These are phyloP conservation scores for Apis laboriosa DNA, from an alignment of 1,140 invertebrate species.

Conservation along the genomic window DNA sequence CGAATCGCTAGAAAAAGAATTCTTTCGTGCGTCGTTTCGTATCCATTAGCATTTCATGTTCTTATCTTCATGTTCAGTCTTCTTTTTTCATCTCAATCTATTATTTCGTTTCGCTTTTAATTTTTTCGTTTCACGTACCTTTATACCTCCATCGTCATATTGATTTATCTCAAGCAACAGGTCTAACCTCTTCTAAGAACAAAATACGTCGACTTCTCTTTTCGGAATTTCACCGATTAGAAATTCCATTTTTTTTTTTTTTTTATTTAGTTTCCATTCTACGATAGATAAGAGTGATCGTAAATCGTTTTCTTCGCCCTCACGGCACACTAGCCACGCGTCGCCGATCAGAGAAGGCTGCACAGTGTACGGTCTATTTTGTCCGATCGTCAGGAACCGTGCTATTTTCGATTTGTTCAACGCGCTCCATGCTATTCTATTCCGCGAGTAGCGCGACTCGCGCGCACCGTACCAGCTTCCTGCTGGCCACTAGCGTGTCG, in stretches of 20 bases:
- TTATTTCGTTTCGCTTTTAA: not conserved
- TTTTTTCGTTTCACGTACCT: constrained; percentile 29
- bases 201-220: constrained; percentile 50
- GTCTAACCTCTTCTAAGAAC: constrained; percentile 38
- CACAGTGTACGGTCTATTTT: constrained; percentile 21
- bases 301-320: constrained; percentile 22
- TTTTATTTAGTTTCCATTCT: constrained; percentile 38
- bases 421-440: constrained; percentile 24
- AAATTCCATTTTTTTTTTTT: not conserved
- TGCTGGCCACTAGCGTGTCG: constrained; percentile 16
- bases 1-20: constrained; percentile 61
- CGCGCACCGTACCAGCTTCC: constrained; percentile 33
- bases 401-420: constrained; percentile 48
- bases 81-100: constrained; percentile 16
- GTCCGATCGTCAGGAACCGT: constrained; percentile 39
- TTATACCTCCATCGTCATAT: constrained; percentile 49
- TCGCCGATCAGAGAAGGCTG: constrained; percentile 3
- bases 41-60: constrained; percentile 61
- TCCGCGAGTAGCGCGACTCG: constrained; percentile 3
- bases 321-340: not conserved
- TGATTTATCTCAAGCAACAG: constrained; percentile 60
- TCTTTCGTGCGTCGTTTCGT: constrained; percentile 60
- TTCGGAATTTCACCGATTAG: constrained; percentile 14
- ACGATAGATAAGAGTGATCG: not conserved
- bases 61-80: constrained; percentile 62